phyloP scores from a whole-genome alignment of 2,797 vertebrate genomes.

The Loris lydekkerianus region DNA sequence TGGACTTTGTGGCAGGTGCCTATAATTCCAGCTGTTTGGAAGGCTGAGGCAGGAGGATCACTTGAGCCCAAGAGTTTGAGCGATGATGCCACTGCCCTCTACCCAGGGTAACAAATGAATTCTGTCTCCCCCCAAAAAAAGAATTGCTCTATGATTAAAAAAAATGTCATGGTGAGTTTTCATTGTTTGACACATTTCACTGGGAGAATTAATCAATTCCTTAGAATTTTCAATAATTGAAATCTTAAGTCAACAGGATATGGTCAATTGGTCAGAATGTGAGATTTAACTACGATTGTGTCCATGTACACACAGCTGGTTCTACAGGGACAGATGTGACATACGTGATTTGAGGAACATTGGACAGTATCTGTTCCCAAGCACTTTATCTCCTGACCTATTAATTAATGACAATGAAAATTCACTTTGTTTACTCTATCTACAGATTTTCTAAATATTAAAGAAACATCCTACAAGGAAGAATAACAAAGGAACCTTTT shows the following conservation, averaged over 20 bases:
- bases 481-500: neutral
- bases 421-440: conserved; percentile 35
- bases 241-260: neutral
- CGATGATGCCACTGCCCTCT: no score
- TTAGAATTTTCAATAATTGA: neutral
- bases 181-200: neutral
- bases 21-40: no score
- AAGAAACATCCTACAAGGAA: neutral
- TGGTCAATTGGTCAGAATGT: neutral
- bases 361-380: neutral
- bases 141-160: neutral
- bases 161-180: neutral
- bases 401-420: conserved; percentile 15
- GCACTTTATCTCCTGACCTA: neutral
- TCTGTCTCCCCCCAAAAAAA: neutral
- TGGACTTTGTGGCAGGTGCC: no score
- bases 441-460: neutral
- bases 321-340: neutral
- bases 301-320: neutral
- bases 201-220: neutral
- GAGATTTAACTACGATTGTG: neutral
- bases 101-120: no score
- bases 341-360: neutral
- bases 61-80: no score
- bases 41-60: no score